phyloP scores from a whole-genome alignment of 1,140 invertebrate species.

The Procambarus virginalis region DNA sequence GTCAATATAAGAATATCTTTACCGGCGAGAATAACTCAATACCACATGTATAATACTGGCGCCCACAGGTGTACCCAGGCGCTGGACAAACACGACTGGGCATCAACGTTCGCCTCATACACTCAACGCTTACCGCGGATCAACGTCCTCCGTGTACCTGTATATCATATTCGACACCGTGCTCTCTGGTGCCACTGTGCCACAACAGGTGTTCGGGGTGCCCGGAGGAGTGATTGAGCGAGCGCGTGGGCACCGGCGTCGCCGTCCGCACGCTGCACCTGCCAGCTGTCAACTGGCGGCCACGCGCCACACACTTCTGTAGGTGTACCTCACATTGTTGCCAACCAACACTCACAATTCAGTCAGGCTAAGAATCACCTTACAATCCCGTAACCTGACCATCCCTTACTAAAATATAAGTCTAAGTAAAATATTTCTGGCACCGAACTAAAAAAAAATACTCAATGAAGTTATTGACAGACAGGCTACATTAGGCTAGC shows the following conservation, averaged over 20 bases:
- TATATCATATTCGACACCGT: constrained; percentile 10
- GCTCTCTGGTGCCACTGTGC: neutral
- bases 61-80: too few relatives aligned
- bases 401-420: too few relatives aligned
- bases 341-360: constrained; percentile 9
- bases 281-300: constrained; percentile 48
- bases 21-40: too few relatives aligned
- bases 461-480: too few relatives aligned
- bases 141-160: constrained; percentile 3
- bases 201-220: neutral
- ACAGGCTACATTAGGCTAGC: too few relatives aligned
- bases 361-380: too few relatives aligned
- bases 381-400: too few relatives aligned
- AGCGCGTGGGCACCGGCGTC: neutral
- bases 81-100: neutral
- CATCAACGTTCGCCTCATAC: neutral
- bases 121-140: neutral
- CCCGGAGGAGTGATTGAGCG: neutral
- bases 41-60: too few relatives aligned
- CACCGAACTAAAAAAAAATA: too few relatives aligned
- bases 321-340: constrained; percentile 33
- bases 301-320: neutral
- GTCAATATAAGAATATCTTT: too few relatives aligned
- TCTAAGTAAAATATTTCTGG: too few relatives aligned
- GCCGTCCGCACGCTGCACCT: constrained; percentile 27